Evolutionary conservation across 2,113 vertebrate species (phyloP), one percentile per base, ranked within the genome.

Genomic region (Strix uralensis): DNA sequence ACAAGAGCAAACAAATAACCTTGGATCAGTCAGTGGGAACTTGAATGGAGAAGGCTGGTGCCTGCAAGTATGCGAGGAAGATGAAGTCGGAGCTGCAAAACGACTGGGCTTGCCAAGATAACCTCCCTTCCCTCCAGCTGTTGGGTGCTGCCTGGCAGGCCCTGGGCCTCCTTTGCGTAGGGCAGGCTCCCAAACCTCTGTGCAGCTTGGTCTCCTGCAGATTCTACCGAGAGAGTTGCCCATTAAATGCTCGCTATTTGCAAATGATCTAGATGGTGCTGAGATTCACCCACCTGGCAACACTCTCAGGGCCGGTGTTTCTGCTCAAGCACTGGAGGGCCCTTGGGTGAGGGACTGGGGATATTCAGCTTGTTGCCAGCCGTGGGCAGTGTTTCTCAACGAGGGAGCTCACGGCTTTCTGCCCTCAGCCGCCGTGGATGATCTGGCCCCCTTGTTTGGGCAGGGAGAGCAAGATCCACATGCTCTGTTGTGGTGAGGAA

Each of bases 231-330:
- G 67, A 25, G 27, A 47, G 11, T 30, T 69, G 18, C 61, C 52
- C 36, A 7, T 77, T 73, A 57, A 79, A 30, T 25, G 19, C 7
- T 1, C 29, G 23, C 87, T 52, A 21, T 59, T 87, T 80, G 36
- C 59, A 89, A 10, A n/a, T 2, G 6, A 11, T 49, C 29, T 13
- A 3, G 65, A 8, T 47, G 57, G 49, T 65, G 91, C 86, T 81
- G 57, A 70, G 87, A 26, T 57, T 90, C 20, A 32, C 59, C 42
- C 54, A 15, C n/a, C 59, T 93, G 79, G 36, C 51, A 58, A 3
- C 0, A 0, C 34, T 61, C 1, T 83, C 13, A 14, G 15, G 88
- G 30, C 13, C 62, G 13, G 0, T 15, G n/a, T 63, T 65, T 73
- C 66, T 91, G 36, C 74, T 91, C 25, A 25, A 52, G 65, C 20